phyloP scores from a whole-genome alignment of 2,113 vertebrate genomes.

The Notiomystis cincta region DNA sequence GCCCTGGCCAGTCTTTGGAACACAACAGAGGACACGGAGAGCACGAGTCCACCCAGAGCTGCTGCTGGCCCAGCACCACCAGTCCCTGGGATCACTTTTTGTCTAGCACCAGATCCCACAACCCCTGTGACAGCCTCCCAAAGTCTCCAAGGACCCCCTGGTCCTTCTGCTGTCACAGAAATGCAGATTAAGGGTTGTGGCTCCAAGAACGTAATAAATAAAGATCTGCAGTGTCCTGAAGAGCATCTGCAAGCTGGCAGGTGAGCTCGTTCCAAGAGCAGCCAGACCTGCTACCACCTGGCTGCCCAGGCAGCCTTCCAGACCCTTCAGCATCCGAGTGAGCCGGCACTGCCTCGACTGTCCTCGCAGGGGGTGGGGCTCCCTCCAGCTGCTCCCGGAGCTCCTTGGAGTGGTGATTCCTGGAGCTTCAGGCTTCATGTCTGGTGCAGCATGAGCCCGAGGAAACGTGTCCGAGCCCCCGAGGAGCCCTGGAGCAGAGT shows the following conservation, averaged over 20 bases:
- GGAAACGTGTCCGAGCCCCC: rapidly evolving
- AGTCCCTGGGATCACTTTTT: not conserved
- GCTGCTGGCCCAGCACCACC: not conserved
- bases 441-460: not conserved
- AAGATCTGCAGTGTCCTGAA: not conserved
- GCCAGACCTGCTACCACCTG: not conserved
- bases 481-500: not conserved
- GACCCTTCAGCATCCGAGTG: rapidly evolving
- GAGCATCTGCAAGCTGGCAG: not conserved
- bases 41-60: not conserved
- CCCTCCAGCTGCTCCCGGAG: not conserved
- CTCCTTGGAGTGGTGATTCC: not conserved
- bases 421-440: rapidly evolving
- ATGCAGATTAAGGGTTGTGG: not conserved
- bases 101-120: not conserved
- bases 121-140: not conserved
- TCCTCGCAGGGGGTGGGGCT: not conserved
- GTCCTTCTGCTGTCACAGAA: not conserved
- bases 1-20: not conserved
- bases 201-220: not conserved
- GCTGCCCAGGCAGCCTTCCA: not conserved
- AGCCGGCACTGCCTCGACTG: rapidly evolving
- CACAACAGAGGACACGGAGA: rapidly evolving
- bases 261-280: not conserved
- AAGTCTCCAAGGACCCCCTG: not conserved